Evolutionary conservation across 2,797 vertebrate genomes (phyloP).

Genomic region (Poecilia gillii): DNA sequence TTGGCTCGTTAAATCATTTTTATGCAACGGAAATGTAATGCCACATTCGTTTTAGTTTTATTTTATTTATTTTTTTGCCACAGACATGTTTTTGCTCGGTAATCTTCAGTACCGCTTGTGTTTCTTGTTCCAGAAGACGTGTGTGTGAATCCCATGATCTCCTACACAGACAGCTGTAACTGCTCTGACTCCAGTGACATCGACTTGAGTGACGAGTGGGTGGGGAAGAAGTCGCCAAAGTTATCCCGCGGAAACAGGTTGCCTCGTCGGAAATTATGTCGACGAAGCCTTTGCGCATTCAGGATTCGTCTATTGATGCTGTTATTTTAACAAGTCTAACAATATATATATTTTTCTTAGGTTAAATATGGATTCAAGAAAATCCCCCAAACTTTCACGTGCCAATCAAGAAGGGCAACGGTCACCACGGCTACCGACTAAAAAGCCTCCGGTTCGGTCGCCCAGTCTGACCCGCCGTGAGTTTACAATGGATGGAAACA

Average conservation of each 20-base stretch:
- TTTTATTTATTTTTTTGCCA: not conserved
- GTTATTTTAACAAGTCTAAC: not conserved
- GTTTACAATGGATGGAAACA: constrained; percentile 95
- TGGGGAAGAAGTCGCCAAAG: constrained; percentile 96
- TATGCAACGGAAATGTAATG: not conserved
- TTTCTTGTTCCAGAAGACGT: constrained; percentile 87
- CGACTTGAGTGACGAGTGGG: constrained; percentile 97
- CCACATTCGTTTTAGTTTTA: not conserved
- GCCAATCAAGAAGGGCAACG: constrained; percentile 92
- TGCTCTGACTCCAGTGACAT: constrained; percentile 99
- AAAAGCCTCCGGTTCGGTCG: constrained; percentile 92
- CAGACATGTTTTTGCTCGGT: not conserved
- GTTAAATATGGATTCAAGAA: constrained; percentile 95
- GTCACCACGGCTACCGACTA: constrained; percentile 91
- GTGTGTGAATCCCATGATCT: constrained; percentile 95
- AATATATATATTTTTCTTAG: constrained; percentile 66
- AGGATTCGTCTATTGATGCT: not conserved
- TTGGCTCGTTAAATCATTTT: constrained; percentile 7
- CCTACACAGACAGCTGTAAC: constrained; percentile 97
- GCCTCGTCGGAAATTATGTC: constrained; percentile 64
- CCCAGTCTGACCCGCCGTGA: constrained; percentile 94
- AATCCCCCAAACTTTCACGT: constrained; percentile 94
- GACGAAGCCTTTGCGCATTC: constrained; percentile 3
- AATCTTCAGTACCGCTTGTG: not conserved
- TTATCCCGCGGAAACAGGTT: constrained; percentile 95